A percentile compares a stretch with the other conserved stretches of the same genome.
Evolutionary conservation across 2,888 invertebrate genomes (phyloP).

Genomic region (Aethes cnicana): DNA sequence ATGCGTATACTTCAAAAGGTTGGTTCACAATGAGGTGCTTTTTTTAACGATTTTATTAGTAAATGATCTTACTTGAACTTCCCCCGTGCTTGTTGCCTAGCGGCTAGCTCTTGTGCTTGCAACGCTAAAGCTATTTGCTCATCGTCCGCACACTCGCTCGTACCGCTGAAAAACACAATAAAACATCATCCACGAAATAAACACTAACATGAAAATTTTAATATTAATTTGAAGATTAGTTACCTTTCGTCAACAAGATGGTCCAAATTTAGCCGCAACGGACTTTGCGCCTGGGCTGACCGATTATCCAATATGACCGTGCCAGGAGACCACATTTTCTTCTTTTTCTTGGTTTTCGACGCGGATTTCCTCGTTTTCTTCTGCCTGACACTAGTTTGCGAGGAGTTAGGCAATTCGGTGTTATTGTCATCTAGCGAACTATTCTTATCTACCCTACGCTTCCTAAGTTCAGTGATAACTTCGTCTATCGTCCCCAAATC

Average conservation of each 20-base stretch:
- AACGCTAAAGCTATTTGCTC: slow-evolving; percentile 93
- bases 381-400: slow-evolving; percentile 51
- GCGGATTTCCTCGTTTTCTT: slow-evolving; percentile 55
- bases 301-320: slow-evolving; percentile 70
- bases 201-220: not conserved
- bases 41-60: slow-evolving; percentile 70
- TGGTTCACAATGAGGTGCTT: not conserved
- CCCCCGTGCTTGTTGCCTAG: slow-evolving; percentile 88
- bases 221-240: slow-evolving; percentile 33
- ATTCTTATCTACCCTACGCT: slow-evolving; percentile 57
- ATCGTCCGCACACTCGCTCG: slow-evolving; percentile 91
- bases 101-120: slow-evolving; percentile 92
- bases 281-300: slow-evolving; percentile 54
- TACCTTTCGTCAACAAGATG: slow-evolving; percentile 76
- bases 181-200: not conserved
- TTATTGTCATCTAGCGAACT: slow-evolving; percentile 46
- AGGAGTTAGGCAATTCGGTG: slow-evolving; percentile 44
- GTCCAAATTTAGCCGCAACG: slow-evolving; percentile 72
- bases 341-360: slow-evolving; percentile 54
- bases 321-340: slow-evolving; percentile 70
- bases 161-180: slow-evolving; percentile 65
- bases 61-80: slow-evolving; percentile 86
- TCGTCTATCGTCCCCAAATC: slow-evolving; percentile 64
- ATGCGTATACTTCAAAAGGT: too few species aligned
- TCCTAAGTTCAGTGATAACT: slow-evolving; percentile 61